A percentile compares a stretch with the other conserved stretches of the same genome.
These are phyloP conservation scores for Lophius piscatorius DNA, from an alignment of 2,113 vertebrate genomes.

Conservation along the genomic window DNA sequence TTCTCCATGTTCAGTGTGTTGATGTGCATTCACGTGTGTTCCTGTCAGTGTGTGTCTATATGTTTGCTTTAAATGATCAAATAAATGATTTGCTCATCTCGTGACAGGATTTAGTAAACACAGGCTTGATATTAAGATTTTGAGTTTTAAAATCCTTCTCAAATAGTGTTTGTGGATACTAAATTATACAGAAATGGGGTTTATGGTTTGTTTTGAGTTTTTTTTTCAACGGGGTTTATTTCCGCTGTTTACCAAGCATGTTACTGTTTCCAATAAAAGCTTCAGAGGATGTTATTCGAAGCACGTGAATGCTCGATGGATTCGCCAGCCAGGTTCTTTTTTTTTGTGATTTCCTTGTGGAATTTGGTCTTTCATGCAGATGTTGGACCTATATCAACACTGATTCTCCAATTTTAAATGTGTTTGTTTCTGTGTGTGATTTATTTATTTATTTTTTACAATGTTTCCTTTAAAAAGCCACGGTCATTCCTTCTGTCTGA, in stretches of 20 bases:
- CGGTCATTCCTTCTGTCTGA: not conserved
- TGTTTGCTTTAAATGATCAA: slow-evolving; percentile 12
- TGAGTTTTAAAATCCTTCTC: too few relatives aligned
- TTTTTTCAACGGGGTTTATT: not conserved
- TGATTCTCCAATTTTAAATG: slow-evolving; percentile 13
- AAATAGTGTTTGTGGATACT: too few relatives aligned
- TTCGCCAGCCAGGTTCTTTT: slow-evolving; percentile 9
- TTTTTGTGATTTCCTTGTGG: slow-evolving; percentile 15
- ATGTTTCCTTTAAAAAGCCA: not conserved
- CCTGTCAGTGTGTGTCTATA: not conserved
- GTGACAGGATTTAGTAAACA: not conserved
- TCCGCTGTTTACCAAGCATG: not conserved
- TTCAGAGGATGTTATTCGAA: not conserved
- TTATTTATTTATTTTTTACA: slow-evolving; percentile 29
- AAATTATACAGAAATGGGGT: too few relatives aligned
- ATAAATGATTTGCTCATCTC: slow-evolving; percentile 20
- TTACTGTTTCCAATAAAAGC: not conserved
- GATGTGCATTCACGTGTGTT: slow-evolving; percentile 8
- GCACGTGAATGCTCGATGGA: slow-evolving; percentile 5
- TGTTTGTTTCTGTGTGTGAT: slow-evolving; percentile 2
- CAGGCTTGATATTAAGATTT: slow-evolving; percentile 1
- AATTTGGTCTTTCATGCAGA: not conserved
- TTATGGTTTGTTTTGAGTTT: too few relatives aligned
- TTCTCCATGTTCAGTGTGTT: too few relatives aligned
- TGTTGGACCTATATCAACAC: slow-evolving; percentile 15